Evolutionary conservation across 1,140 invertebrate species (phyloP).

Genomic region (Sitobion miscanthi): DNA sequence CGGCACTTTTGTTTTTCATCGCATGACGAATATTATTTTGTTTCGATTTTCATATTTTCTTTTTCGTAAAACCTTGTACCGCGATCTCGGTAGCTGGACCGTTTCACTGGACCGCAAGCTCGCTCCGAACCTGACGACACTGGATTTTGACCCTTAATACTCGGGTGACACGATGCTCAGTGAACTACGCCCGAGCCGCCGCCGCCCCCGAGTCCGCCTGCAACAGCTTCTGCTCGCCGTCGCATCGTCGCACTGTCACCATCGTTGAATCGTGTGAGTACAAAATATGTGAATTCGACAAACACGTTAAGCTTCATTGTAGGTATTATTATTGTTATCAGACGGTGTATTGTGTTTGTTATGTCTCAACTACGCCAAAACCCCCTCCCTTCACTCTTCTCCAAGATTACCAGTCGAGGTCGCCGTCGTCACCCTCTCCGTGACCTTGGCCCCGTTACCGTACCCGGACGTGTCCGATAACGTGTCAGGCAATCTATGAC

Average conservation of each 20-base stretch:
- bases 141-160: neutral
- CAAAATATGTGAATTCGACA: neutral
- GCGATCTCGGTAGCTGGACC: neutral
- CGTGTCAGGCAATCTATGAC: constrained; percentile 30
- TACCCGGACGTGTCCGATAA: constrained; percentile 43
- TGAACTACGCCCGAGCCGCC: neutral
- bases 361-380: neutral
- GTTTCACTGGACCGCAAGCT: neutral
- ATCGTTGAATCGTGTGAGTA: neutral
- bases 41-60: neutral
- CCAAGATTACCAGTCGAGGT: neutral
- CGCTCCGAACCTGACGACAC: neutral
- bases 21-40: neutral
- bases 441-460: constrained; percentile 36
- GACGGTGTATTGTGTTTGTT: neutral
- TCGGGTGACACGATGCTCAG: neutral
- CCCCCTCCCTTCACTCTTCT: neutral
- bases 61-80: neutral
- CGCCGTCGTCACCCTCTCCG: neutral
- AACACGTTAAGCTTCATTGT: neutral
- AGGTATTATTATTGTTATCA: neutral
- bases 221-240: neutral
- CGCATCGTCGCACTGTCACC: neutral
- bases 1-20: neutral
- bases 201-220: neutral